Evolutionary conservation across 2,888 invertebrate genomes (phyloP), one percentile per base, ranked within the genome.

Genomic region (Drosophila rellima): DNA sequence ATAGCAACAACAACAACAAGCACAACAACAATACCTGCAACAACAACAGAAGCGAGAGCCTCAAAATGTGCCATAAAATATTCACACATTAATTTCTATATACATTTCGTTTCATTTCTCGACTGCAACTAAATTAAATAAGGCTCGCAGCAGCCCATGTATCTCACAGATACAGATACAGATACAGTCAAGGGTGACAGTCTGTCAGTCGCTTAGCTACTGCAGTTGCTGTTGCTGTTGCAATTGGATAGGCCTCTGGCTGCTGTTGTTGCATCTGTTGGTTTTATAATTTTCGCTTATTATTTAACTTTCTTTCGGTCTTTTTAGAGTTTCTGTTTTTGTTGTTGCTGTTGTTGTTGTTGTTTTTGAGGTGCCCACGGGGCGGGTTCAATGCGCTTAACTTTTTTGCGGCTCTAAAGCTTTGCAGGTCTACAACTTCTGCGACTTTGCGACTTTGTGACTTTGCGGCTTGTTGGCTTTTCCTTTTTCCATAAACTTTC

Each of bases 371-470:
- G 17, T 40, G 56, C 44, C 35, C 42, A n/a, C 31, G 37, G 71
- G 70, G 39, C 66, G 63, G 70, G 85, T 87, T 85, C 89, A 85
- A 84, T 89, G 85, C 84, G 85, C 85, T 81, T 74, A 66, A 48
- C 69, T 65, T 62, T 54, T 61, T 55, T 64, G 71, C 51, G 67
- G 63, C 44, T 44, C 17, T 44, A 7, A 8, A 37, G 37, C 37
- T 37, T 8, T 37, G 15, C 42, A 42, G 11, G 18, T 42, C 13
- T 18, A 3, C 18, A 23, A 20, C 39, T 52, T 42, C 13, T 18
- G 1, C 18, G 15, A 20, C 39, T 52, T 29, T 17, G 18, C 4
- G 8, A 11, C 39, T 52, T 13, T 33, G n/a, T 33, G 3, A 20
- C 55, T 55, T 55, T 23, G 31, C 23, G 42, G 75, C 75, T 66